Conservation (phyloP, 2,113 vertebrate species). For the Clupea harengus region DNA sequence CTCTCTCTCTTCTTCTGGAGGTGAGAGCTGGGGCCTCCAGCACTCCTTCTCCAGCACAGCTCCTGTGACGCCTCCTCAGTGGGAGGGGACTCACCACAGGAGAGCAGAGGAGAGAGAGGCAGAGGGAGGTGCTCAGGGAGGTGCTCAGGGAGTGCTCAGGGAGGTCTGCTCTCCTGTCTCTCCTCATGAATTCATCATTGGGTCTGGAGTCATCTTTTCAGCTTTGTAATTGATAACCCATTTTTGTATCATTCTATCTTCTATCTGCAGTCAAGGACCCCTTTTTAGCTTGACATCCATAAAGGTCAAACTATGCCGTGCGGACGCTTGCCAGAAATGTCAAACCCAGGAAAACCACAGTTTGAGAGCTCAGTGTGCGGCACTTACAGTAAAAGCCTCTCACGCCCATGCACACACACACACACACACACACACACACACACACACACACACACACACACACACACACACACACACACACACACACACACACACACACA, state of each 20-base stretch:
- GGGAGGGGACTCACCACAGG: neutral
- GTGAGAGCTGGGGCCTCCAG: neutral
- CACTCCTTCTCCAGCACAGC: neutral
- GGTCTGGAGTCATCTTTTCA: neutral
- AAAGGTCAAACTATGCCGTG: neutral
- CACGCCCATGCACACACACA: neutral
- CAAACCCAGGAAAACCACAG: neutral
- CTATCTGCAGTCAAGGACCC: neutral
- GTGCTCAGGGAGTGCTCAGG: neutral
- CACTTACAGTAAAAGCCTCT: neutral
- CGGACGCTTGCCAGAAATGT: neutral
- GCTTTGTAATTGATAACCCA: constrained; percentile 3
- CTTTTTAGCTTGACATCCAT: neutral
- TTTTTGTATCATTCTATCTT: neutral
- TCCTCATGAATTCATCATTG: neutral
- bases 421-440: neutral
- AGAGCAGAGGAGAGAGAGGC: neutral
- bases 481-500: constrained; percentile 18
- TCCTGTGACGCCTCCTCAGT: neutral
- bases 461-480: constrained; percentile 10
- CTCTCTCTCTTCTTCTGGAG: neutral
- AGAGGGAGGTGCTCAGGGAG: neutral
- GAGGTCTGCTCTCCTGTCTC: neutral
- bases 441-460: constrained; percentile 23
- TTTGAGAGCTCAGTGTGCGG: neutral